A percentile compares a stretch with the other conserved stretches of the same genome.
Evolutionary conservation across 2,888 invertebrate genomes (phyloP).

Genomic region (Daptonema setosum): DNA sequence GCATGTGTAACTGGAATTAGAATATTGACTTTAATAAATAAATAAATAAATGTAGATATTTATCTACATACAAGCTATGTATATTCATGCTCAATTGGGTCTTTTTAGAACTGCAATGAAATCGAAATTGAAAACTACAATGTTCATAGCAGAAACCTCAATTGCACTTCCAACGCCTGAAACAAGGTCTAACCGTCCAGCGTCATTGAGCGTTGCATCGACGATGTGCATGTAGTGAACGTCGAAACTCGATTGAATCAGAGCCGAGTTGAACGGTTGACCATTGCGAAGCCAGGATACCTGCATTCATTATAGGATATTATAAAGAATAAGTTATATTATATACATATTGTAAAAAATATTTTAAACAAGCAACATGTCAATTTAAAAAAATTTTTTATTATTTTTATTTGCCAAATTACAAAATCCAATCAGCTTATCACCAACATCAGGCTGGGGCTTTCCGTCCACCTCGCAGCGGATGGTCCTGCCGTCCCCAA

Average conservation of each 20-base stretch:
- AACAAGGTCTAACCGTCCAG: slow-evolving; percentile 24
- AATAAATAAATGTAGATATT: no score
- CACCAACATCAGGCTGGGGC: slow-evolving; percentile 16
- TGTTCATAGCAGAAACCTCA: not conserved
- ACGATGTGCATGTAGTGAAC: slow-evolving; percentile 18
- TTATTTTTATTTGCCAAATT: no score
- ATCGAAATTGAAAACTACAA: no score
- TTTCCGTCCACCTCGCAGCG: slow-evolving; percentile 30
- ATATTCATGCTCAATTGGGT: no score
- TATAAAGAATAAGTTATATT: not conserved
- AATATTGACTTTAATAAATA: no score
- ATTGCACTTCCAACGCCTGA: not conserved
- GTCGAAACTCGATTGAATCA: slow-evolving; percentile 11
- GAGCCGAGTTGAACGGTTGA: slow-evolving; percentile 27
- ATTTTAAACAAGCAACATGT: not conserved
- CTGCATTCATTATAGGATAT: not conserved
- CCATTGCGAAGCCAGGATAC: slow-evolving; percentile 35
- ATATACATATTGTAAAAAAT: not conserved
- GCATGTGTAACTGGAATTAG: no score
- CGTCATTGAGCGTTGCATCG: slow-evolving; percentile 9
- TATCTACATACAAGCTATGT: no score
- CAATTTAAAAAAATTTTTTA: no score
- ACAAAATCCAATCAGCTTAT: no score
- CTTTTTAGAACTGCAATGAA: no score
- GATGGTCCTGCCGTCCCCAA: slow-evolving; percentile 27